Evolutionary conservation across 1,140 invertebrate genomes (phyloP).

Genomic region (Orchestia grillus): DNA sequence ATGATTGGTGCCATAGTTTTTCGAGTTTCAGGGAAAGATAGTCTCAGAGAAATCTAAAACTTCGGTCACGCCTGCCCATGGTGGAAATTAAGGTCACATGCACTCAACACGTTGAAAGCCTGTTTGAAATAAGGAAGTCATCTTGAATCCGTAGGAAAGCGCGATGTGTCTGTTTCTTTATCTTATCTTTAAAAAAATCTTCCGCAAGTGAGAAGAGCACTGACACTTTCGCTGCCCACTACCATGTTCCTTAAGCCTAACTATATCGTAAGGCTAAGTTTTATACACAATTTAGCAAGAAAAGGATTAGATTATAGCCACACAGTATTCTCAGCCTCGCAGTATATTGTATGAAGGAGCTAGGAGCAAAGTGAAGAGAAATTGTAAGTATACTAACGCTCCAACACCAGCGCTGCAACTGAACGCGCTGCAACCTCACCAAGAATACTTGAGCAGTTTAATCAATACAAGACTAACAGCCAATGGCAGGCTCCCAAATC

Average conservation of each 20-base stretch:
- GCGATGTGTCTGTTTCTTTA: background rate
- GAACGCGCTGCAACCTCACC: conserved; percentile 8
- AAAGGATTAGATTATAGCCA: background rate
- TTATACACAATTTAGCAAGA: conserved; percentile 18
- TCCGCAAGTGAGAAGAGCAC: background rate
- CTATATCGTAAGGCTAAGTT: conserved; percentile 10
- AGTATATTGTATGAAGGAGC: background rate
- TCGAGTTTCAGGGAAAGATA: background rate
- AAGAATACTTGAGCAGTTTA: conserved; percentile 28
- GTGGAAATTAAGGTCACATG: background rate
- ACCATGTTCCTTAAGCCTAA: background rate
- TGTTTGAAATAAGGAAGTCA: background rate
- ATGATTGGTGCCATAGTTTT: background rate
- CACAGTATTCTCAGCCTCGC: background rate
- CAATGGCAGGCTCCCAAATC: background rate
- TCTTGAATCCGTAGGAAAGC: background rate
- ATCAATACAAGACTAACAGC: conserved; percentile 25
- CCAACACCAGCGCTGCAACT: conserved; percentile 28
- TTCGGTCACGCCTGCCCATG: background rate
- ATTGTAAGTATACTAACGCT: background rate
- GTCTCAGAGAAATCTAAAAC: too few species aligned
- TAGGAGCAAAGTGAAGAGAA: background rate
- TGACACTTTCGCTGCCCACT: background rate
- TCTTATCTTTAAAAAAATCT: background rate
- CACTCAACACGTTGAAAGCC: background rate